Base-by-base conservation (phyloP, 2,113 vertebrate species). In the Fukomys damarensis region DNA sequence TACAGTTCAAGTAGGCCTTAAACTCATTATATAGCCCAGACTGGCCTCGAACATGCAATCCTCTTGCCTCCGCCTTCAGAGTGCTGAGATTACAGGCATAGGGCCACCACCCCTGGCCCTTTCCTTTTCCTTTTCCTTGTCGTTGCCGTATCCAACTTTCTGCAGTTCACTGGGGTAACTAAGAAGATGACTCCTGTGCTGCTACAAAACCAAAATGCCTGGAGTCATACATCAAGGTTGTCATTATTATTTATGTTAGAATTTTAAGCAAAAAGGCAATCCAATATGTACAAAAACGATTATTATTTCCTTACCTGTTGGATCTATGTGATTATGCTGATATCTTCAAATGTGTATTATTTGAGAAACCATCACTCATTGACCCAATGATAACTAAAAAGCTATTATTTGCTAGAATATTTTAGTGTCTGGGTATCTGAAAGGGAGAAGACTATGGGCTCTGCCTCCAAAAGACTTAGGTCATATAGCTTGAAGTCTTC, bases 191-290 rank as follows among this genome's bases (percentile, higher is more conserved):
- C 79, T 59, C 26, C n/a, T 54, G 16, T n/a, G 22, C 22, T 66
- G 43, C n/a, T 49, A 81, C 52, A 68, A 89, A 94, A 77, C 13
- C 63, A 72, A 85, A 85, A 10, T 66, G 54, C 26, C 56, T 91
- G 1, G 19, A 80, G 22, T 68, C 30, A 74, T 96, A 86, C 46
- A 41, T 70, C 30, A 76, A 76, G 2, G 43, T 84, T 43, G 11
- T 17, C 5, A 87, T 85, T 63, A 43, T 86, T 9, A 41, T 77
- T 95, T 89, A n/a, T 82, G 8, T 54, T 93, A 87, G 52, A 76
- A 46, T 76, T 94, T 94, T 92, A 94, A 68, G 35, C 74, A 89
- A 95, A 84, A 93, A 68, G n/a, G 2, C 9, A 76, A 56, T 41
- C 65, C 38, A 58, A 35, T n/a, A 5, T 7, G 4, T 70, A 83